These are phyloP conservation scores for Fissipunctia ypsillon DNA, from an alignment of 2,888 invertebrate genomes.

Conservation along the genomic window DNA sequence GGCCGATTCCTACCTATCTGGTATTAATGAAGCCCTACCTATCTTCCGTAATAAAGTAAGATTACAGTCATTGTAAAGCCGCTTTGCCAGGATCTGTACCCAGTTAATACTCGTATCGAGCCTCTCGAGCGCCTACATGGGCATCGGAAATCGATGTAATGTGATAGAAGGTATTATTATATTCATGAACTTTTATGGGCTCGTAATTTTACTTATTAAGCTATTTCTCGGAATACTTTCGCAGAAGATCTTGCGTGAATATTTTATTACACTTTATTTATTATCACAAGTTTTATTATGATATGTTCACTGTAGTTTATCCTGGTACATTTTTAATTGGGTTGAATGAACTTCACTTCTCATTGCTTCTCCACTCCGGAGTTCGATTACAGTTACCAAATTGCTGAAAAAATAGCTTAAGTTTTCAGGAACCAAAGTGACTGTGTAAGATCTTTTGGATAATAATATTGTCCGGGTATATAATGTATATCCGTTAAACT, in stretches of 20 bases:
- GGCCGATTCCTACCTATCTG: constrained; percentile 44
- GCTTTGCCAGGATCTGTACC: constrained; percentile 62
- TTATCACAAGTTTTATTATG: neutral
- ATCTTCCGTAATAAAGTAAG: constrained; percentile 79
- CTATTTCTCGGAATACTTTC: neutral
- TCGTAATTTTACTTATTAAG: constrained; percentile 28
- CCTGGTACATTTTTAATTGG: no score
- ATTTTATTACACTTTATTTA: no score
- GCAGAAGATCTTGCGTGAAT: neutral
- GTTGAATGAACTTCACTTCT: no score
- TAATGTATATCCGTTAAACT: no score
- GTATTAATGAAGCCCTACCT: constrained; percentile 80
- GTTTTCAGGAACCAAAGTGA: no score
- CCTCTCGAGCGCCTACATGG: constrained; percentile 39
- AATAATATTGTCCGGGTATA: no score
- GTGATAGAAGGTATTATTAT: constrained; percentile 46
- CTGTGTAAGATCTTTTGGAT: no score
- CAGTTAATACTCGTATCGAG: constrained; percentile 61
- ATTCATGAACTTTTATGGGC: constrained; percentile 43
- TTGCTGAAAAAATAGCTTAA: no score
- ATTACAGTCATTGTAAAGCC: constrained; percentile 79
- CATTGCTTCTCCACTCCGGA: no score
- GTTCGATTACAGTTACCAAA: no score
- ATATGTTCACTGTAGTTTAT: no score
- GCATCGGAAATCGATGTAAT: constrained; percentile 56